phyloP scores from a whole-genome alignment of 2,888 invertebrate genomes.

The Onthophagus sagittarius region DNA sequence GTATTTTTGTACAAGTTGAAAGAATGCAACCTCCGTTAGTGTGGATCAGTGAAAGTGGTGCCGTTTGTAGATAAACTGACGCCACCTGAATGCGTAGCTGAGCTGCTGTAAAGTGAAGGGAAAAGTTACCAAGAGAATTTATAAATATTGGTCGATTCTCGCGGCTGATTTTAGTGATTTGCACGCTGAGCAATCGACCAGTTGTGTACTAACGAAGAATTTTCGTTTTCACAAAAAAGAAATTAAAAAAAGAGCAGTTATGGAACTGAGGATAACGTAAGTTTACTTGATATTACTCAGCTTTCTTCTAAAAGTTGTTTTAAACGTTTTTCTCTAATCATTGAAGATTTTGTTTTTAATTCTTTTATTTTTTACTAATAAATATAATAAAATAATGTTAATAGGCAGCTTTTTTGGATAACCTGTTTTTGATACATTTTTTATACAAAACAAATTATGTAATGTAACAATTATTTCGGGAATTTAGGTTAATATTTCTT shows the following conservation, averaged over 20 bases:
- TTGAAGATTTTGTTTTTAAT: no score
- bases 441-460: no score
- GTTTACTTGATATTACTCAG: neutral
- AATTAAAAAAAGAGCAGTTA: constrained; percentile 43
- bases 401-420: neutral
- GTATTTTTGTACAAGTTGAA: neutral
- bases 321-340: neutral
- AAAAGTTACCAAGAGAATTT: constrained; percentile 45
- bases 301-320: neutral
- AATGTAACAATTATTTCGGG: no score
- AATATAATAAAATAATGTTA: neutral
- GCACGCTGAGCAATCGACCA: constrained; percentile 22
- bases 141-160: constrained; percentile 45
- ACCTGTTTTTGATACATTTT: no score
- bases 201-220: neutral
- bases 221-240: constrained; percentile 37
- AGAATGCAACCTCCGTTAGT: neutral
- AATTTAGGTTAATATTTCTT: no score
- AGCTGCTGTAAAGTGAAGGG: constrained; percentile 47
- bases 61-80: constrained; percentile 1
- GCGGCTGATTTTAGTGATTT: constrained; percentile 43
- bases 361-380: neutral
- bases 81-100: constrained; percentile 28
- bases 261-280: neutral
- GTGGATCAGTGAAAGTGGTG: constrained; percentile 16